Evolutionary conservation across 2,797 vertebrate genomes (phyloP).

Genomic region (Pygocentrus nattereri): DNA sequence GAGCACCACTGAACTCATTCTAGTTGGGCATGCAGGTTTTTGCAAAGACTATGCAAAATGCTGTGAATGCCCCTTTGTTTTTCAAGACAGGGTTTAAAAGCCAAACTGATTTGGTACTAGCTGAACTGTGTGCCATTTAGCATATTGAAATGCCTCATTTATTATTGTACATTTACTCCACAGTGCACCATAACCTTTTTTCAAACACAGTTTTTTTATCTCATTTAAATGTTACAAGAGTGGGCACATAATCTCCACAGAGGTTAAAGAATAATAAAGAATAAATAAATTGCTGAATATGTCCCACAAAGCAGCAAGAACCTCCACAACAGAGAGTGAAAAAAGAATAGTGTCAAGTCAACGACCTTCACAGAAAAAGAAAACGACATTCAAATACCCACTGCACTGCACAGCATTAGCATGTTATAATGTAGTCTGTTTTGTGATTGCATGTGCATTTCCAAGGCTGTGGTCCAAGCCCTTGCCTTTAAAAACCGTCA

Average conservation of each 20-base stretch:
- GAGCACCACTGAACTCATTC: slow-evolving; percentile 4
- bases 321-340: neutral
- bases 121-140: neutral
- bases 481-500: too few relatives aligned
- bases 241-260: neutral
- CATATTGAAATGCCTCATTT: neutral
- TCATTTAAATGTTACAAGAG: neutral
- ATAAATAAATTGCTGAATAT: neutral
- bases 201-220: neutral
- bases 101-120: neutral
- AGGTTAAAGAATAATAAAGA: neutral
- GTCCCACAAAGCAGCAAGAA: neutral
- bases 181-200: neutral
- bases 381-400: neutral
- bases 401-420: neutral
- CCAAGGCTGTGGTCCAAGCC: neutral
- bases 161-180: neutral
- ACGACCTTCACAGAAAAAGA: neutral
- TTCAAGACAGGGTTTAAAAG: neutral
- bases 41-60: too few relatives aligned
- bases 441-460: neutral
- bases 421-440: neutral
- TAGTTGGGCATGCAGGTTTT: neutral
- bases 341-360: neutral
- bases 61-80: neutral